phyloP scores from a whole-genome alignment of 1,140 invertebrate genomes.

The Phortica variegata region DNA sequence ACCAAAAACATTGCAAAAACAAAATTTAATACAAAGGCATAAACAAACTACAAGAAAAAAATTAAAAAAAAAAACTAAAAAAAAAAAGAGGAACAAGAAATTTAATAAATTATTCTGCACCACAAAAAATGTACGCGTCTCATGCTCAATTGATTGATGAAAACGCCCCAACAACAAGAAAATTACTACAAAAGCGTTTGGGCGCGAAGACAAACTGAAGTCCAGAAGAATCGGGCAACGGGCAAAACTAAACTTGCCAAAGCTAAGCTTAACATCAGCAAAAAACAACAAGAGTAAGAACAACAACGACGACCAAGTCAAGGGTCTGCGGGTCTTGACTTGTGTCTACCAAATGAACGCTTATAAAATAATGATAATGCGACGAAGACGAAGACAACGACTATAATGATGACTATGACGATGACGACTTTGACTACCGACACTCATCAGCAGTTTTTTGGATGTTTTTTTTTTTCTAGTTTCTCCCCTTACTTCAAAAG shows the following conservation, averaged over 20 bases:
- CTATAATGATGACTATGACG: neutral
- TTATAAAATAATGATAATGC: slow-evolving; percentile 48
- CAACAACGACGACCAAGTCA: too few relatives aligned
- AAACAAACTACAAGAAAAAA: neutral
- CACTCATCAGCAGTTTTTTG: neutral
- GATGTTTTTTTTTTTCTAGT: too few relatives aligned
- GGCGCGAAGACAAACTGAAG: neutral
- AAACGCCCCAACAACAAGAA: slow-evolving; percentile 32
- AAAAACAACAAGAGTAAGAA: too few relatives aligned
- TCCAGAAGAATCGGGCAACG: slow-evolving; percentile 5
- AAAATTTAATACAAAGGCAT: slow-evolving; percentile 2
- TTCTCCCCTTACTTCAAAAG: too few relatives aligned
- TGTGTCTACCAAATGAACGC: slow-evolving; percentile 6
- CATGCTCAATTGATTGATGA: slow-evolving; percentile 41
- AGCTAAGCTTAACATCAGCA: too few relatives aligned
- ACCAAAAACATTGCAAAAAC: neutral
- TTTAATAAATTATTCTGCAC: neutral
- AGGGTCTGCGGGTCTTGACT: too few relatives aligned
- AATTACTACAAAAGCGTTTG: neutral
- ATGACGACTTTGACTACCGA: slow-evolving; percentile 2
- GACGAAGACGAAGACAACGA: slow-evolving; percentile 18
- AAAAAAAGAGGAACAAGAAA: neutral
- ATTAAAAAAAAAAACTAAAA: slow-evolving; percentile 11
- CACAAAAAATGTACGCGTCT: slow-evolving; percentile 15
- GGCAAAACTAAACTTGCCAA: too few relatives aligned